Evolutionary conservation across 2,797 vertebrate species (phyloP).

Genomic region (Serranus cabrilla): DNA sequence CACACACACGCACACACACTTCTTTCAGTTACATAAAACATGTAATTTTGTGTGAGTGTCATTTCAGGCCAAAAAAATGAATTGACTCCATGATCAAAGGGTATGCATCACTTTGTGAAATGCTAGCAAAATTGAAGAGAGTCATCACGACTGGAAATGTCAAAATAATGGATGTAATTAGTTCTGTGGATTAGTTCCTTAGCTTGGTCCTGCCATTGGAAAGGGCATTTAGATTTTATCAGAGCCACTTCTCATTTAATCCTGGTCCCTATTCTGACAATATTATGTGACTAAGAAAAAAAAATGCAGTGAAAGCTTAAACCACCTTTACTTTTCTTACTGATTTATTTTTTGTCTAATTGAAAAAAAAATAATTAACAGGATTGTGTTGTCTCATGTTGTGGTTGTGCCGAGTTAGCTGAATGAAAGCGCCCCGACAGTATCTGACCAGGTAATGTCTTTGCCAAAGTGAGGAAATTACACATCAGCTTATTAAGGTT

Average conservation of each 20-base stretch:
- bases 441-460: neutral
- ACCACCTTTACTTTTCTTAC: neutral
- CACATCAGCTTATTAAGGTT: slow-evolving; percentile 1
- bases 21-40: slow-evolving; percentile 53
- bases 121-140: slow-evolving; percentile 16
- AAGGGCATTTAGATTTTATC: slow-evolving; percentile 5
- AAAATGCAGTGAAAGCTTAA: neutral
- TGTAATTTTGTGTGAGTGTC: slow-evolving; percentile 32
- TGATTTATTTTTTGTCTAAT: neutral
- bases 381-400: neutral
- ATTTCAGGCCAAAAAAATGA: slow-evolving; percentile 54
- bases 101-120: slow-evolving; percentile 34
- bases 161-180: slow-evolving; percentile 46
- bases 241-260: slow-evolving; percentile 13
- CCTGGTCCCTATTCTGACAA: neutral
- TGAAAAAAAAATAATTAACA: neutral
- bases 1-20: neutral
- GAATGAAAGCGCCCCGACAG: neutral
- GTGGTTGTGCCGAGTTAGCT: neutral
- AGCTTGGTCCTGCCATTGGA: neutral
- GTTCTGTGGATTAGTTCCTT: slow-evolving; percentile 31
- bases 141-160: slow-evolving; percentile 21
- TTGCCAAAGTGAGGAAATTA: neutral
- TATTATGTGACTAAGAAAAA: neutral
- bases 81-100: slow-evolving; percentile 47